Percentiles rank a stretch among this genome's conserved stretches.
phyloP scores from a whole-genome alignment of 92 coral and sea anemone species.

The Pocillopora grandis region DNA sequence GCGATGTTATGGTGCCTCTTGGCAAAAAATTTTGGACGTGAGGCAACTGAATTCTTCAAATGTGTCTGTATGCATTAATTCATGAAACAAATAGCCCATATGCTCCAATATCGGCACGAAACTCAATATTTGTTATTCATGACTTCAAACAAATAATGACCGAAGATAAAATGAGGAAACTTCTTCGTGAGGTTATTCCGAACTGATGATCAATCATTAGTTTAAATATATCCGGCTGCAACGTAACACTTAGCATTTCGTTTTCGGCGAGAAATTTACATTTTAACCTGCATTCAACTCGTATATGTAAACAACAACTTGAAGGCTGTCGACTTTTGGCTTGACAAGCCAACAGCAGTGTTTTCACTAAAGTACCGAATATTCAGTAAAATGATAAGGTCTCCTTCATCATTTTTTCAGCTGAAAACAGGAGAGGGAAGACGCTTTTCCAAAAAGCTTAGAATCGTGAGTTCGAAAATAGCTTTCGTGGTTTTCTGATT shows the following conservation, averaged over 20 bases:
- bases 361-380: too few relatives aligned
- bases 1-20: background rate
- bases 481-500: background rate
- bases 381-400: too few relatives aligned
- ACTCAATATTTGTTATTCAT: background rate
- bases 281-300: background rate
- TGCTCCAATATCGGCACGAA: background rate
- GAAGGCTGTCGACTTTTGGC: background rate
- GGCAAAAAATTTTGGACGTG: background rate
- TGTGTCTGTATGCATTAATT: background rate
- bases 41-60: background rate
- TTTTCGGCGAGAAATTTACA: background rate
- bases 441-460: too few relatives aligned
- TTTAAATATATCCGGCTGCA: background rate
- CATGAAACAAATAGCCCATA: background rate
- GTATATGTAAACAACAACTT: conserved; percentile 1
- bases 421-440: too few relatives aligned
- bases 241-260: conserved; percentile 1
- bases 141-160: background rate
- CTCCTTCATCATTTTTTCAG: too few relatives aligned
- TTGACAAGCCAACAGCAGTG: background rate
- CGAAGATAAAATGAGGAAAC: background rate
- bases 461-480: background rate
- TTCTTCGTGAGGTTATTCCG: background rate
- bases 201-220: background rate